Conservation (phyloP, 2,797 vertebrate genomes). For the Hemibagrus guttatus region DNA sequence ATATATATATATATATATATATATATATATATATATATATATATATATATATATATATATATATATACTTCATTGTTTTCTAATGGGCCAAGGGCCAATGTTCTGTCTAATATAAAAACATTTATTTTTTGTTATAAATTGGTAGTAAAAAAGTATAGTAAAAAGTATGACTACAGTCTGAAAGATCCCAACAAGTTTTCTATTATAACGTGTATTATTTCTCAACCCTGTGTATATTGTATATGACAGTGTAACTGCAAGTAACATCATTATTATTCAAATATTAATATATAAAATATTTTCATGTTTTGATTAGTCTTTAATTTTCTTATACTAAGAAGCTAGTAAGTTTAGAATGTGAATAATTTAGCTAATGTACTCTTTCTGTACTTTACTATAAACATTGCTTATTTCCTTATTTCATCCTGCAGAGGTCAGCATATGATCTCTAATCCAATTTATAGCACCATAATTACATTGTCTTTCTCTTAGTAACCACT, state of each 20-base stretch:
- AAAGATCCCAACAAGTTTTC: background rate
- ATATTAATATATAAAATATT: background rate
- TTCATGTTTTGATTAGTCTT: background rate
- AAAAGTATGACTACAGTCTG: background rate
- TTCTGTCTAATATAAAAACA: background rate
- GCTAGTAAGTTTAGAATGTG: background rate
- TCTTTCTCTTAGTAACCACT: background rate
- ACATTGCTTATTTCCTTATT: constrained; percentile 46
- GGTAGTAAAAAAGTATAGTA: background rate
- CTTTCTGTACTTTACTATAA: background rate
- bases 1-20: too few relatives aligned
- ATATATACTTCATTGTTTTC: background rate
- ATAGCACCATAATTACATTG: constrained; percentile 6
- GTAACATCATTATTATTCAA: background rate
- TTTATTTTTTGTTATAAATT: background rate
- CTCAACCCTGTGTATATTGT: background rate
- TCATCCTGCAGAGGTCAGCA: constrained; percentile 69
- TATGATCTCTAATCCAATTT: constrained; percentile 52
- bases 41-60: background rate
- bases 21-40: background rate
- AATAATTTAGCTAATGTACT: background rate
- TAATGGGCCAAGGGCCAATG: background rate
- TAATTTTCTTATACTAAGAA: too few relatives aligned
- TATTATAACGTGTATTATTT: background rate
- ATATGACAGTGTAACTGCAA: background rate